Evolutionary conservation across 2,797 vertebrate genomes (phyloP).

Genomic region (Poecile montanus): DNA sequence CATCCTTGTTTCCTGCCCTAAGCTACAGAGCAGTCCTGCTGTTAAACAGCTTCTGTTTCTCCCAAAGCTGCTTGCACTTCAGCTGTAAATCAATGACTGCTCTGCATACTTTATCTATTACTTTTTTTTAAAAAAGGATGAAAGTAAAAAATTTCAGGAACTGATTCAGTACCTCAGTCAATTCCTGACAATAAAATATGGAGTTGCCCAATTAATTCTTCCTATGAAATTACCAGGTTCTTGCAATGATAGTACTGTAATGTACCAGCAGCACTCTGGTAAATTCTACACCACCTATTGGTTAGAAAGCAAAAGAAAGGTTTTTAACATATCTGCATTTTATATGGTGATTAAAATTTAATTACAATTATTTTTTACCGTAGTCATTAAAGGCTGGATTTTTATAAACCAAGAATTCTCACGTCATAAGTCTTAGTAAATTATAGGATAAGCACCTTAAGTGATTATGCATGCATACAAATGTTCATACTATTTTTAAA

Average conservation of each 20-base stretch:
- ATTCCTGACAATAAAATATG: not conserved
- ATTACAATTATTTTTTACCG: not conserved
- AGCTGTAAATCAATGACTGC: not conserved
- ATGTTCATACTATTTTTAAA: not conserved
- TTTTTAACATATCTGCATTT: not conserved
- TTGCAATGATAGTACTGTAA: not conserved
- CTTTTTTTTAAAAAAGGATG: too few species aligned
- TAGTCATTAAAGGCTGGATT: not conserved
- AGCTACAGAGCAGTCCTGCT: not conserved
- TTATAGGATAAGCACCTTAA: not conserved
- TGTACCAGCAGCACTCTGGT: not conserved
- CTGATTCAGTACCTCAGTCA: not conserved
- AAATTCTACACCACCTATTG: not conserved
- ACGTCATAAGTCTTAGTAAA: not conserved
- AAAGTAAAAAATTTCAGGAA: not conserved
- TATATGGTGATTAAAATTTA: not conserved
- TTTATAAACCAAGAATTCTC: conserved; percentile 24
- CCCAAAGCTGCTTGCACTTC: not conserved
- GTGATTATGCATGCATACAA: not conserved
- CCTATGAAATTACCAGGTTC: not conserved
- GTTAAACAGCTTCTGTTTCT: not conserved
- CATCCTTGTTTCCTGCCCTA: not conserved
- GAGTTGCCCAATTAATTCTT: not conserved
- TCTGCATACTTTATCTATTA: not conserved
- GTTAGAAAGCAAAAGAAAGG: not conserved